A percentile compares a stretch with the other conserved stretches of the same genome.
These are phyloP conservation scores for Halichondria panicea DNA, from an alignment of 37 sponge, comb jelly and placozoan species.

Conservation along the genomic window DNA sequence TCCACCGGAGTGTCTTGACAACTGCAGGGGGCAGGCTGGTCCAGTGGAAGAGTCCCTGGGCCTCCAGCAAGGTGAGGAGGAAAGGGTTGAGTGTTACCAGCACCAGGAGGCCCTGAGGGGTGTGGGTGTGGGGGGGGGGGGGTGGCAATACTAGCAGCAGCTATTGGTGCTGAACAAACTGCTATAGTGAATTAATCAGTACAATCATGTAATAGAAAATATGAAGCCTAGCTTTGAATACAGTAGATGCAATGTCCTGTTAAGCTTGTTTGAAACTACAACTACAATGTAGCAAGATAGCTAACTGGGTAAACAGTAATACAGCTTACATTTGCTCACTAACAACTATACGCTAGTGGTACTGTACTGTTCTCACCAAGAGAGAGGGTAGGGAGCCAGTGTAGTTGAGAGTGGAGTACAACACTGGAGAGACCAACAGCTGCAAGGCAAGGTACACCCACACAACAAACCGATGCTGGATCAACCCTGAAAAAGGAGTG, in stretches of 20 bases:
- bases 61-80: constrained; percentile 60
- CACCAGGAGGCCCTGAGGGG: constrained; percentile 3
- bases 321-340: too few species aligned
- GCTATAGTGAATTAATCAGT: too few species aligned
- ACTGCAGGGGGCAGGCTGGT: constrained; percentile 41
- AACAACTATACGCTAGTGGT: too few species aligned
- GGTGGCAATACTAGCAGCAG: neutral
- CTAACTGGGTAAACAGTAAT: too few species aligned
- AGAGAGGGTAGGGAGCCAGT: neutral
- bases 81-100: constrained; percentile 30
- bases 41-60: constrained; percentile 64
- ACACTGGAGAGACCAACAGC: constrained; percentile 23
- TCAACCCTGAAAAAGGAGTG: constrained; percentile 20
- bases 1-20: too few species aligned
- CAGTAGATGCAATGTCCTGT: too few species aligned
- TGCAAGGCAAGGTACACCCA: constrained; percentile 26
- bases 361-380: too few species aligned
- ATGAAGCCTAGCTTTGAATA: too few species aligned
- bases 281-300: too few species aligned
- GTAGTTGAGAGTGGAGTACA: constrained; percentile 3
- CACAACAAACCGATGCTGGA: constrained; percentile 37
- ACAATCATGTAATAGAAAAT: too few species aligned
- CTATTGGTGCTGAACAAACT: too few species aligned
- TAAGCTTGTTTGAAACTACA: too few species aligned
- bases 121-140: neutral